Percentiles rank a stretch among this genome's conserved stretches.
phyloP scores from a whole-genome alignment of 2,888 invertebrate genomes.

The Meganola albula region DNA sequence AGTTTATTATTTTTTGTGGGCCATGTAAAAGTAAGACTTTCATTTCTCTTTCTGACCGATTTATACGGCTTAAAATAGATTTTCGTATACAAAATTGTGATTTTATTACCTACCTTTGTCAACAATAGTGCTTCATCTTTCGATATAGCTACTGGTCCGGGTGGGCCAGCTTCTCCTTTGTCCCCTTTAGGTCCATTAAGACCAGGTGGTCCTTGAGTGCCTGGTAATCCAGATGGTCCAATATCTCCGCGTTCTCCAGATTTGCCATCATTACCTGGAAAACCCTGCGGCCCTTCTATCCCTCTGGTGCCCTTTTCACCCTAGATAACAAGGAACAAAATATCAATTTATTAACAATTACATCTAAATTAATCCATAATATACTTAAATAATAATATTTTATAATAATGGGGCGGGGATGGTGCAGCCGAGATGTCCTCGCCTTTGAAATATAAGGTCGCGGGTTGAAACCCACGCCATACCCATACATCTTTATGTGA shows the following conservation, averaged over 20 bases:
- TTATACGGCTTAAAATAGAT: too few relatives aligned
- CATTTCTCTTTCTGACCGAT: too few relatives aligned
- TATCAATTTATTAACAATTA: not conserved
- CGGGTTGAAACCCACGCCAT: too few relatives aligned
- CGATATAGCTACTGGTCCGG: conserved; percentile 79
- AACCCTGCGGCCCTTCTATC: conserved; percentile 80
- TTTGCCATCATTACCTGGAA: conserved; percentile 80
- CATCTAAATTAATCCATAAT: not conserved
- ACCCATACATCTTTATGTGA: too few relatives aligned
- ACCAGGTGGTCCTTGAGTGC: conserved; percentile 83
- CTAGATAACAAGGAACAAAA: too few relatives aligned
- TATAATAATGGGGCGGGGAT: too few relatives aligned
- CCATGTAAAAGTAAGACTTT: too few relatives aligned
- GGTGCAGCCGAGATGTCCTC: too few relatives aligned
- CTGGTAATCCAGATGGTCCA: conserved; percentile 83
- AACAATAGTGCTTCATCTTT: conserved; percentile 79
- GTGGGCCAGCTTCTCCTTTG: conserved; percentile 83
- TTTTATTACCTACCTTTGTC: conserved; percentile 74
- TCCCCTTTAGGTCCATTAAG: conserved; percentile 82
- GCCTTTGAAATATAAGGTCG: too few relatives aligned
- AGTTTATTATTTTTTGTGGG: too few relatives aligned
- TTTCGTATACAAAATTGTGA: too few relatives aligned
- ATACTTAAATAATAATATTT: not conserved
- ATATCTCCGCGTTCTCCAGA: conserved; percentile 83
- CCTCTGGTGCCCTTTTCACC: conserved; percentile 83